Evolutionary conservation across 2,797 vertebrate species (phyloP), one percentile per base, ranked within the genome.

Genomic region (Holocentrus rufus): DNA sequence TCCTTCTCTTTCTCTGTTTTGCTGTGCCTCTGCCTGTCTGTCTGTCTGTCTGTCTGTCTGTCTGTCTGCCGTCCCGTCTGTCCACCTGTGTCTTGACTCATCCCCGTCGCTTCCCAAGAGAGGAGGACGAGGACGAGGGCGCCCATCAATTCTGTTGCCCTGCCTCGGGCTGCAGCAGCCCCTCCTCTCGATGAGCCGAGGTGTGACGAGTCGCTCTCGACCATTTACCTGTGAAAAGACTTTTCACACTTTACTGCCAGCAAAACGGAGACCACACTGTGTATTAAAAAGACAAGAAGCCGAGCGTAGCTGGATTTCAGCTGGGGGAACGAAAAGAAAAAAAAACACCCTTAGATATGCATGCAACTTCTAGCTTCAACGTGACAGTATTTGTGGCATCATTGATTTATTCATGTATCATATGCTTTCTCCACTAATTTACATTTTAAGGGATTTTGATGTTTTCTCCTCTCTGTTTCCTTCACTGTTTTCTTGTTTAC

Each of bases 101-200:
- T 86, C 88, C 89, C 80, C 84, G 90, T 91, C 90, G 81, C 80
- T 86, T 86, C 88, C 88, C 89, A 93, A 93, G 94, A 91, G 94
- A 93, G 90, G 93, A 93, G 90, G 86, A 76, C 22, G 92, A 92
- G 85, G 94, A 95, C 66, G 95, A 95, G 89, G 92, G 91, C 50
- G 93, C 93, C 91, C 96, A 96, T 92, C 96, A 95, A 91, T 96
- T 96, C 92, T 96, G 96, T 93, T 96, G 95, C 85, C 93, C 95
- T 34, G 95, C 95, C 87, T 96, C 95, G n/a, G 95, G 94, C 92
- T 95, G 94, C 94, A 96, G 95, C 74, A 96, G 95, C 88, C 95
- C 96, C 76, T 95, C 96, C 90, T 96, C 95, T 86, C 95, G 95
- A 91, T 96, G 95, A 96, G 66, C 94, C 5, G 71, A 77, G 74